A percentile compares a stretch with the other conserved stretches of the same genome.
phyloP scores from a whole-genome alignment of 2,888 invertebrate genomes.

The Rhagonycha lutea region DNA sequence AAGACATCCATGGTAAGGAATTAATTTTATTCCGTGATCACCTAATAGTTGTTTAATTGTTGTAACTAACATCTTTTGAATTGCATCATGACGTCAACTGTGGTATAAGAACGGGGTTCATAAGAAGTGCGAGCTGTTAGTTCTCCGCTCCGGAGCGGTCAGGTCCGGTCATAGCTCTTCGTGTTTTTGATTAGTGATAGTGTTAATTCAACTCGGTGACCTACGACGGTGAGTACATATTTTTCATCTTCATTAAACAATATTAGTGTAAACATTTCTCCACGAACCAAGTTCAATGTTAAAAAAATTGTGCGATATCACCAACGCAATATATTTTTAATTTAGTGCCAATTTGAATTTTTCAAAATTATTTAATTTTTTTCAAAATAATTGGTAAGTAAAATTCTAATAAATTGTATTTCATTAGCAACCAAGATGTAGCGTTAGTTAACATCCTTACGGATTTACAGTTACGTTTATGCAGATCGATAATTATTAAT shows the following conservation, averaged over 20 bases:
- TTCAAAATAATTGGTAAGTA: neutral
- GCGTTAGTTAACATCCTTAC: neutral
- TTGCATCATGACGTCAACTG: constrained; percentile 45
- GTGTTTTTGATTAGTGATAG: constrained; percentile 25
- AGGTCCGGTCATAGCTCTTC: constrained; percentile 51
- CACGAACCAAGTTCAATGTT: neutral
- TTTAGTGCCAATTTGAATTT: constrained; percentile 1
- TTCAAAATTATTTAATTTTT: neutral
- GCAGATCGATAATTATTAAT: neutral
- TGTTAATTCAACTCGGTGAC: constrained; percentile 30
- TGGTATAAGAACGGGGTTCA: constrained; percentile 50
- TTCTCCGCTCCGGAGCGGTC: constrained; percentile 47
- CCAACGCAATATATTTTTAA: neutral
- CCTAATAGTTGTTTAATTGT: constrained; percentile 21
- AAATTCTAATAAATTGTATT: neutral
- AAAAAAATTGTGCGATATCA: neutral
- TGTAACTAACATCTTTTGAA: constrained; percentile 21
- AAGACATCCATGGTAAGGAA: neutral
- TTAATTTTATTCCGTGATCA: neutral
- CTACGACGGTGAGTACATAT: constrained; percentile 33
- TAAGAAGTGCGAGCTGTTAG: constrained; percentile 48
- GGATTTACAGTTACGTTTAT: neutral
- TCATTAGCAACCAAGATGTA: neutral
- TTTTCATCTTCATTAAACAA: neutral
- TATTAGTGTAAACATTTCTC: neutral